Evolutionary conservation across 2,888 invertebrate genomes (phyloP).

Genomic region (Sesamia inferens): DNA sequence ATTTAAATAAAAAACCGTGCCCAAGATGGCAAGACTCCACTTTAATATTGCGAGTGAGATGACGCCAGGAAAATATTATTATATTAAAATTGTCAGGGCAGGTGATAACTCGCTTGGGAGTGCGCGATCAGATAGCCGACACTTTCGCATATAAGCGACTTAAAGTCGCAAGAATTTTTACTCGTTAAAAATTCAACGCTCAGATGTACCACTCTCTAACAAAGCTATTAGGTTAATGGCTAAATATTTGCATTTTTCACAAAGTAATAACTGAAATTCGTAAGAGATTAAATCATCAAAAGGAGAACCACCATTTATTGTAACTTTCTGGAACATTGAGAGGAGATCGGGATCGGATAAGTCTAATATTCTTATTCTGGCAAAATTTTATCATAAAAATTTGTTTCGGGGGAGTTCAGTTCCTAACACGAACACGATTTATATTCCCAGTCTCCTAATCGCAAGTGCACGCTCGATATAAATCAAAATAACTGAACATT

Average conservation of each 20-base stretch:
- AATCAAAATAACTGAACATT: conserved; percentile 83
- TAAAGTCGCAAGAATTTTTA: conserved; percentile 60
- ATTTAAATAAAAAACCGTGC: conserved; percentile 65
- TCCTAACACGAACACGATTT: conserved; percentile 49
- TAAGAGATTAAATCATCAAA: conserved; percentile 51
- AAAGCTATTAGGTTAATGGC: conserved; percentile 55
- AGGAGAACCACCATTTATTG: conserved; percentile 41
- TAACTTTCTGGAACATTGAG: conserved; percentile 18
- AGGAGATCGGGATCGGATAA: conserved; percentile 13
- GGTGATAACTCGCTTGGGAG: conserved; percentile 72
- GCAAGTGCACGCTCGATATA: conserved; percentile 64
- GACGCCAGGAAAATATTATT: conserved; percentile 74
- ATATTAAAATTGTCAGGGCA: conserved; percentile 81
- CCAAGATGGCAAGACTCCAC: conserved; percentile 48
- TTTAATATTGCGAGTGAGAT: conserved; percentile 70
- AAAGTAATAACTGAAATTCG: conserved; percentile 45
- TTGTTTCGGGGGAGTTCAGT: conserved; percentile 41
- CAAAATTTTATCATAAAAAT: conserved; percentile 32
- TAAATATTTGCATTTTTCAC: conserved; percentile 45
- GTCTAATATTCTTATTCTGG: conserved; percentile 21
- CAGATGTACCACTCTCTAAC: conserved; percentile 43
- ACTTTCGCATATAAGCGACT: conserved; percentile 50
- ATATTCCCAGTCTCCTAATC: conserved; percentile 52
- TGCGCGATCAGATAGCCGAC: conserved; percentile 69
- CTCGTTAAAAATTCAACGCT: conserved; percentile 56